Percentiles rank a stretch among this genome's conserved stretches.
Evolutionary conservation across 2,888 invertebrate species (phyloP).

Genomic region (Ormyrus nitidulus): DNA sequence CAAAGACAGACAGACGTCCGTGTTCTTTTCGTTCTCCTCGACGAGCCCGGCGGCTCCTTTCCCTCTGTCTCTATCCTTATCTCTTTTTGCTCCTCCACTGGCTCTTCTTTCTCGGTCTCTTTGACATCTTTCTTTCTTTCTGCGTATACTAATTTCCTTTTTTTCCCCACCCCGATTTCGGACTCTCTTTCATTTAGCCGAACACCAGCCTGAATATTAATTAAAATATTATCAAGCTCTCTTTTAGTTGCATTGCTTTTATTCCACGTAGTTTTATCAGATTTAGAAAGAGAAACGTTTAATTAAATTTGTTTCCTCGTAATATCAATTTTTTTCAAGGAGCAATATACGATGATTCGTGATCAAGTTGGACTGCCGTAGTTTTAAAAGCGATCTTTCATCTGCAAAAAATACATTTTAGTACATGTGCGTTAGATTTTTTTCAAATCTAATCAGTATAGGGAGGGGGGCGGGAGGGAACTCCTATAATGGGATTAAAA

Average conservation of each 20-base stretch:
- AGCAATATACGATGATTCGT: too few species aligned
- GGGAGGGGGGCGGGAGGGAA: too few species aligned
- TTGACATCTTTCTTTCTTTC: constrained; percentile 47
- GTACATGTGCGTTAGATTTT: too few species aligned
- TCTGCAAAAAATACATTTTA: too few species aligned
- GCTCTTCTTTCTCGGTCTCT: constrained; percentile 7
- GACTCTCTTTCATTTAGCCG: constrained; percentile 22
- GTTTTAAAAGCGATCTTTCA: too few species aligned
- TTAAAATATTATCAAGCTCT: constrained; percentile 18
- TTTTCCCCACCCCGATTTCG: constrained; percentile 3
- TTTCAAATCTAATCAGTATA: too few species aligned
- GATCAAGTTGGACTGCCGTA: too few species aligned
- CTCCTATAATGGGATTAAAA: too few species aligned
- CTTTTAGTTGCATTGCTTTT: neutral
- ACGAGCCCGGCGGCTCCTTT: constrained; percentile 17
- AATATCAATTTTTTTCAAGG: too few species aligned
- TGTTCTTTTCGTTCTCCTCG: neutral
- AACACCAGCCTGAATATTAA: constrained; percentile 16
- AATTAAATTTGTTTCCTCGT: too few species aligned
- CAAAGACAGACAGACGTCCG: constrained; percentile 1
- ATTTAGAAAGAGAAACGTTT: too few species aligned
- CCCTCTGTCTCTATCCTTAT: constrained; percentile 42
- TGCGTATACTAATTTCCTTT: constrained; percentile 17
- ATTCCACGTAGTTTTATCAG: neutral
- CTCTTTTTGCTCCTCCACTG: constrained; percentile 14